Conservation (phyloP, 2,888 invertebrate genomes). For the Plusia festucae region DNA sequence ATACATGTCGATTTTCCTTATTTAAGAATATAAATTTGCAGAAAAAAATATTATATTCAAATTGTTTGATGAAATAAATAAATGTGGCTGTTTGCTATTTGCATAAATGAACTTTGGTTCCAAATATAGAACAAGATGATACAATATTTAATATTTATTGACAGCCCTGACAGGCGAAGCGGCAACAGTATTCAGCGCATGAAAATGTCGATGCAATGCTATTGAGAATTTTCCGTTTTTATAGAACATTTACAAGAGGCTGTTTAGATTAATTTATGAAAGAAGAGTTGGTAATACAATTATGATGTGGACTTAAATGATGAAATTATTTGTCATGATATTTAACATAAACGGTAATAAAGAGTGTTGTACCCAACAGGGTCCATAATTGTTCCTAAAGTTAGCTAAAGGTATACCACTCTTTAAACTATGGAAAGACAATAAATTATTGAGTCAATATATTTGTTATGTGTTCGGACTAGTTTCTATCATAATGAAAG, state of each 20-base stretch:
- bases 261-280: constrained; percentile 34
- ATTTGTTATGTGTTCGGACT: too few species aligned
- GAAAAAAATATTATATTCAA: background rate
- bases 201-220: constrained; percentile 70
- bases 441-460: too few species aligned
- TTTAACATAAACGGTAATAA: too few species aligned
- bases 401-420: too few species aligned
- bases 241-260: constrained; percentile 58
- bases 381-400: too few species aligned
- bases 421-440: too few species aligned
- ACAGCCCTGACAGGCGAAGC: constrained; percentile 62
- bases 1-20: constrained; percentile 10
- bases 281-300: too few species aligned
- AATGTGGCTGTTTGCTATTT: background rate
- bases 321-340: too few species aligned
- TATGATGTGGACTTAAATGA: too few species aligned
- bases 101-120: background rate
- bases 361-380: too few species aligned
- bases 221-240: constrained; percentile 67
- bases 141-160: constrained; percentile 14
- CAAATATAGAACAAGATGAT: background rate
- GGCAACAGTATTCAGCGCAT: constrained; percentile 65
- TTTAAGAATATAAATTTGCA: background rate
- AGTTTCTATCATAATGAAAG: too few species aligned
- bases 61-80: background rate